A percentile compares a stretch with the other conserved stretches of the same genome.
These are phyloP conservation scores for Rosalia funebris DNA, from an alignment of 2,888 invertebrate genomes.

Conservation along the genomic window DNA sequence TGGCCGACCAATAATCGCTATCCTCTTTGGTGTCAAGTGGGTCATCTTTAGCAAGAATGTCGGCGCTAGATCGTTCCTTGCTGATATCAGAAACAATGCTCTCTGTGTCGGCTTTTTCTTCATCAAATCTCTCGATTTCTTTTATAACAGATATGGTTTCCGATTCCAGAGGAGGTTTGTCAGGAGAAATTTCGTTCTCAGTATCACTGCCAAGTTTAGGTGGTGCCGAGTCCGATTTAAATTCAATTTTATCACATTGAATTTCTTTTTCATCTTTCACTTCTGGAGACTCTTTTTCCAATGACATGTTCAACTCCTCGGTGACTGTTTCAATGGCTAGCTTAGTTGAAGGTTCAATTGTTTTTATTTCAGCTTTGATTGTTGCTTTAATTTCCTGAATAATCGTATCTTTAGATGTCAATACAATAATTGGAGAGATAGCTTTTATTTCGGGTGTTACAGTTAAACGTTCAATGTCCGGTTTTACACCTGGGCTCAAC, in stretches of 20 bases:
- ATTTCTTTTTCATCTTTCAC: conserved; percentile 36
- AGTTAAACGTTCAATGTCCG: conserved; percentile 1
- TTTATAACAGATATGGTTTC: conserved; percentile 55
- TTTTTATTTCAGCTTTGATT: conserved; percentile 35
- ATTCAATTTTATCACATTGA: conserved; percentile 47
- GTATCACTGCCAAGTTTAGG: conserved; percentile 36
- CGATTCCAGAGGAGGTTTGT: conserved; percentile 31
- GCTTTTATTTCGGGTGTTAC: conserved; percentile 50
- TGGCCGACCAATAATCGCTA: conserved; percentile 78
- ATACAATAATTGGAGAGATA: conserved; percentile 65
- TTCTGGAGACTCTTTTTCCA: conserved; percentile 53
- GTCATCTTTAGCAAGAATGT: conserved; percentile 63
- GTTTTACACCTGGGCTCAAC: neutral
- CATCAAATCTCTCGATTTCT: conserved; percentile 59
- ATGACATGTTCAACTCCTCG: conserved; percentile 56
- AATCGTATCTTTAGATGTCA: conserved; percentile 30
- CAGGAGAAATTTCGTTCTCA: conserved; percentile 45
- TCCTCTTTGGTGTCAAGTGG: conserved; percentile 66
- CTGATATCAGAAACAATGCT: conserved; percentile 58
- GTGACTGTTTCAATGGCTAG: conserved; percentile 56
- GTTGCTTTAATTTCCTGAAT: conserved; percentile 15
- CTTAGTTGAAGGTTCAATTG: conserved; percentile 39
- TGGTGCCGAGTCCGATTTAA: neutral
- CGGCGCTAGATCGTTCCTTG: conserved; percentile 58
- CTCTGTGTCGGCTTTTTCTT: conserved; percentile 59